Evolutionary conservation across 2,888 invertebrate species (phyloP), one percentile per base, ranked within the genome.

Genomic region (Dasysyrphus tricinctus): DNA sequence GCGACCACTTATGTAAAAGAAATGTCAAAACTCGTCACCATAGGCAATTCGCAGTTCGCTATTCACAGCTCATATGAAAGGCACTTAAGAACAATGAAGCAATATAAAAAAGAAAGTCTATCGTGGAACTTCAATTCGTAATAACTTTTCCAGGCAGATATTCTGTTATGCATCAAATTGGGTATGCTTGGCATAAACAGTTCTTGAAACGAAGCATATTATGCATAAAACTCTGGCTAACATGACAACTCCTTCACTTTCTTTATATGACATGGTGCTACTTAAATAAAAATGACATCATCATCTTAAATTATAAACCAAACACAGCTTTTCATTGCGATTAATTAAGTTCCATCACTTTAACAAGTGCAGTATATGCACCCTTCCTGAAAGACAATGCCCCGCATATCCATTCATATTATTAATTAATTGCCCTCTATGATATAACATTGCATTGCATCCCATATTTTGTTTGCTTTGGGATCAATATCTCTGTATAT

Each of bases 341-440:
- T 78, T 86, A 78, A 86, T 86, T 86, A 78, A 81, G 57, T 79
- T 42, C 61, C 65, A 75, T 72, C 72, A 75, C 51, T 39, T 75
- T 78, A 34, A 81, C 47, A 81, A 86, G 73, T 75, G 74, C 51
- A 24, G 44, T 54, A 19, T 29, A 56, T n/a, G 16, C 72, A 73
- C 80, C 81, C 74, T 74, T 59, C 39, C 24, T 34, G 51, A 61
- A 29, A 77, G 34, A 77, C 61, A 57, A 72, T 61, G 59, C 8
- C 81, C 75, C 70, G 78, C 81, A 72, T 81, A 70, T n/a, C 32
- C 70, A 81, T 78, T 39, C 34, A 63, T 24, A 24, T 56, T 73
- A 73, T 70, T 49, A 80, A 77, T 74, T 72, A 72, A 78, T 72
- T 74, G 44, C 69, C 61, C 63, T 51, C 70, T 57, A 65, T 67